Conservation (phyloP, 2,888 invertebrate genomes). For the Anodontia alba region DNA sequence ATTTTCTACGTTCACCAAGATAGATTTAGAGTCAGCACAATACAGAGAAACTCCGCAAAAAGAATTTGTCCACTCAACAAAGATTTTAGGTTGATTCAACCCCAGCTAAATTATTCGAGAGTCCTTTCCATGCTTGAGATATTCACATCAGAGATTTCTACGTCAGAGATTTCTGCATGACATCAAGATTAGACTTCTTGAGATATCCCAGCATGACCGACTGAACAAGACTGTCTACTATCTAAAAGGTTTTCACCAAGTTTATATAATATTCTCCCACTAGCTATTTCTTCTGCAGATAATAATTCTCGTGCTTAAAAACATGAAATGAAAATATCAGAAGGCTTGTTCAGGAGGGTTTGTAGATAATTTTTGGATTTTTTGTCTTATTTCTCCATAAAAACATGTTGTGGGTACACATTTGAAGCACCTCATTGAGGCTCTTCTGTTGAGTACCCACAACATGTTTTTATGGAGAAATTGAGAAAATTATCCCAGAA, state of each 20-base stretch:
- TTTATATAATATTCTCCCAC: not conserved
- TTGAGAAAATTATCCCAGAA: too few relatives aligned
- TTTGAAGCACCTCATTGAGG: too few relatives aligned
- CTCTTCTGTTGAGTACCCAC: too few relatives aligned
- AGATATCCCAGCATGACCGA: not conserved
- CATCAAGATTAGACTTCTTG: not conserved
- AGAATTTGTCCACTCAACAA: too few relatives aligned
- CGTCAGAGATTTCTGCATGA: not conserved
- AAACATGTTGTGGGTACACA: too few relatives aligned
- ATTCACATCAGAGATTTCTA: not conserved
- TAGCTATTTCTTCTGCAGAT: too few relatives aligned
- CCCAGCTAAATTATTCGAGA: not conserved
- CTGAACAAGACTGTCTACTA: not conserved
- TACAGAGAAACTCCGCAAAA: not conserved
- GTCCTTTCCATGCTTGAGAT: not conserved
- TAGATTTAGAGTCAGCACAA: not conserved
- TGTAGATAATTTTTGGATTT: too few relatives aligned
- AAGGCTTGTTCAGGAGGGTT: too few relatives aligned
- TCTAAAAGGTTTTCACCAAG: not conserved
- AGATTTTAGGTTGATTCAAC: not conserved
- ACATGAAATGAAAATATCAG: too few relatives aligned
- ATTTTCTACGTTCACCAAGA: not conserved
- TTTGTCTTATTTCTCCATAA: too few relatives aligned
- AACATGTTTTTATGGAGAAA: too few relatives aligned
- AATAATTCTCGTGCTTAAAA: too few relatives aligned